phyloP scores from a whole-genome alignment of 2,113 vertebrate genomes.

The Pterocles gutturalis region DNA sequence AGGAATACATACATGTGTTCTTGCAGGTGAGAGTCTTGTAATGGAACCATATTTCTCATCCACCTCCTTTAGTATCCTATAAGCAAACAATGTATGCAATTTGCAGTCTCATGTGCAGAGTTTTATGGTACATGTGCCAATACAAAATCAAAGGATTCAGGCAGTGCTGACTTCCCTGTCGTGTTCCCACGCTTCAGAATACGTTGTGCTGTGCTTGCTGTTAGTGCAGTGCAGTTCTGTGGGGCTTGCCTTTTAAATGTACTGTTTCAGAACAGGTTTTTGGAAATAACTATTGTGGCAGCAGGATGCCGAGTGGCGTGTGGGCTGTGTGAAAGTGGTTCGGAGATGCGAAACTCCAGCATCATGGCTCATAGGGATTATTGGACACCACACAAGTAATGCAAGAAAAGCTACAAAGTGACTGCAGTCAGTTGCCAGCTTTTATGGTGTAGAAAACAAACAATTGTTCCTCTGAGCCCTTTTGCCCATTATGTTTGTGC shows the following conservation, averaged over 20 bases:
- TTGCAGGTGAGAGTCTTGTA: not conserved
- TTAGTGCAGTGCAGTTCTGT: not conserved
- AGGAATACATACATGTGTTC: not conserved
- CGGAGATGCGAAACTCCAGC: constrained; percentile 17
- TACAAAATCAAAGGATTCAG: not conserved
- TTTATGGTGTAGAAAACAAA: not conserved
- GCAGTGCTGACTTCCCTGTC: not conserved
- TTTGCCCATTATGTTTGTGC: not conserved
- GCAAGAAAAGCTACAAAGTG: not conserved
- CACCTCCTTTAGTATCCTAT: not conserved
- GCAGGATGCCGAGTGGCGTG: constrained; percentile 28
- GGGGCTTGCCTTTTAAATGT: not conserved
- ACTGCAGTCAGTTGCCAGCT: not conserved
- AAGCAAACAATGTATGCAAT: not conserved
- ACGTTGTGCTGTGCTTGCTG: not conserved
- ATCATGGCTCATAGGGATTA: not conserved
- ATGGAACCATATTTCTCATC: not conserved
- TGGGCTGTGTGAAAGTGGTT: constrained; percentile 46
- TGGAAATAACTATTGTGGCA: constrained; percentile 28
- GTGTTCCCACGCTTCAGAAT: not conserved
- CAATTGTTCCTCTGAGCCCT: not conserved
- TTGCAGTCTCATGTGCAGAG: not conserved
- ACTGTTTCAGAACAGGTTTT: constrained; percentile 13
- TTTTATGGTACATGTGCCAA: not conserved
- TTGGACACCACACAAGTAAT: not conserved